Conservation (phyloP, 2,113 vertebrate species). For the Amia ocellicauda region DNA sequence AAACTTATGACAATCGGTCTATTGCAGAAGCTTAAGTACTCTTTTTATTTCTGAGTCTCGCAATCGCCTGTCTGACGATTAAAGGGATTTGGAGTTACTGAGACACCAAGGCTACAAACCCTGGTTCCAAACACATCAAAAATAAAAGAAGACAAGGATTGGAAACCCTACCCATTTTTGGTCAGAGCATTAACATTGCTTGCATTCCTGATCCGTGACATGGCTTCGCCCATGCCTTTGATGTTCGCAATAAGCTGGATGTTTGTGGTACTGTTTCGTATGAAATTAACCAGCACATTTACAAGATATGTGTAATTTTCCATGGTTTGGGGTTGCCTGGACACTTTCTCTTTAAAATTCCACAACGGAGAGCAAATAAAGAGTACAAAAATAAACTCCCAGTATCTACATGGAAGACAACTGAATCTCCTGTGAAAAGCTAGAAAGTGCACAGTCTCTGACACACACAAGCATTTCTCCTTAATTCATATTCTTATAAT, state of each 20-base stretch:
- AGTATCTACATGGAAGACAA: background rate
- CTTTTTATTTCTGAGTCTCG: too few species aligned
- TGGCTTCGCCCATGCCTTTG: too few species aligned
- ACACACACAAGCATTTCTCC: background rate
- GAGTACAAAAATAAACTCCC: background rate
- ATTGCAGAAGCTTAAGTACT: too few species aligned
- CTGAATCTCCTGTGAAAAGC: background rate
- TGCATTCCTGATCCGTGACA: background rate
- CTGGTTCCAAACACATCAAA: background rate
- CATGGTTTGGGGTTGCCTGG: too few species aligned
- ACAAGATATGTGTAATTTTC: background rate
- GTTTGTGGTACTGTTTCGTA: too few species aligned
- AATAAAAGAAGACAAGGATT: background rate
- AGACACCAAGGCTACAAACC: background rate
- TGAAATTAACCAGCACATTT: background rate
- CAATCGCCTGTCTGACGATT: too few species aligned
- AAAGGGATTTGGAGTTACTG: background rate
- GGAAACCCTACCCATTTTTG: background rate
- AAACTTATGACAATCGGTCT: too few species aligned
- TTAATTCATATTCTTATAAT: background rate
- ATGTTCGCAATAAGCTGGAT: too few species aligned
- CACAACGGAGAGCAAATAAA: too few species aligned
- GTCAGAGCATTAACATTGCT: background rate
- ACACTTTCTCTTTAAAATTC: background rate
- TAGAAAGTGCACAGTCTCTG: background rate